Evolutionary conservation across 2,113 vertebrate genomes (phyloP), one percentile per base, ranked within the genome.

Genomic region (Trichomycterus rosablanca): DNA sequence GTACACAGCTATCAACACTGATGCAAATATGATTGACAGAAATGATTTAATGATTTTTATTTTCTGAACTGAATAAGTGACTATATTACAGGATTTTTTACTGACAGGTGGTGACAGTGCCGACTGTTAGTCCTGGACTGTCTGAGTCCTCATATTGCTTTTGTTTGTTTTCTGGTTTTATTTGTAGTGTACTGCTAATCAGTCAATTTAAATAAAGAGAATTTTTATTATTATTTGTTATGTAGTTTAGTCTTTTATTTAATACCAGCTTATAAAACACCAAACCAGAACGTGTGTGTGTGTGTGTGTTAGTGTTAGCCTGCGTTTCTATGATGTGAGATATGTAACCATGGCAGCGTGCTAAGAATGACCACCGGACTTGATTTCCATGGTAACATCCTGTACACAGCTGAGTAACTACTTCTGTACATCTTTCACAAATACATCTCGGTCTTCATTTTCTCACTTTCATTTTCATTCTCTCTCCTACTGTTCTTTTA

Each of bases 191-290:
- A 75, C 55, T 84, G 76, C 83, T 73, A 82, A 78, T 74, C 83
- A 57, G 78, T 85, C 87, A 85, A 77, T 86, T 87, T 80, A 80
- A 85, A 84, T 85, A 84, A 85, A 85, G 79, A 62, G 74, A 72
- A 75, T 49, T 85, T 87, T 89, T 88, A 80, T 87, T 84, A 80
- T 66, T 67, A 67, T 50, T 87, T 84, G 80, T 66, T 67, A 67
- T 50, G 43, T 77, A 77, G 71, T 34, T 12, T 30, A 22, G 32
- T 46, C 14, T 42, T 50, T 37, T 43, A 2, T 56, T 48, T 37
- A 46, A 20, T 48, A 30, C 22, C 10, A 14, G 6, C 11, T 5
- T 20, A 26, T 26, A 39, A 15, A 51, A n/a, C n/a, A n/a, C n/a
- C n/a, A n/a, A n/a, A n/a, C n/a, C n/a, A n/a, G 57, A 53, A 9